These are phyloP conservation scores for Globia sparganii DNA, from an alignment of 2,888 invertebrate species.

Conservation along the genomic window DNA sequence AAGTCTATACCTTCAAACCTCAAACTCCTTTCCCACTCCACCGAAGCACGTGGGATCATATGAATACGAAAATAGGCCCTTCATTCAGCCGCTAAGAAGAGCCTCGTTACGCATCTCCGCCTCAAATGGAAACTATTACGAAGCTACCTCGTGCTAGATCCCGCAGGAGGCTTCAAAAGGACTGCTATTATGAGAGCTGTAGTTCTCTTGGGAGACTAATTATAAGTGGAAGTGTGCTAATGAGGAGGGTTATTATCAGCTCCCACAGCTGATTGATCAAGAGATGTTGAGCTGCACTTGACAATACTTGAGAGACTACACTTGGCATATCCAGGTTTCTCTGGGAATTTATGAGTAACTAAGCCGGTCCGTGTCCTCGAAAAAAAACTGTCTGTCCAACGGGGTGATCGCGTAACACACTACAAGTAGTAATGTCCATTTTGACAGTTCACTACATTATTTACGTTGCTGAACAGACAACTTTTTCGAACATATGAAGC, in stretches of 20 bases:
- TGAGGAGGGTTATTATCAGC: conserved; percentile 15
- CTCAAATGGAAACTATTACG: conserved; percentile 83
- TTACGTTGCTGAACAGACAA: too few species aligned
- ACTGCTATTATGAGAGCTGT: conserved; percentile 38
- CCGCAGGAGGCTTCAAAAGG: conserved; percentile 56
- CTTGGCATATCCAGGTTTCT: not conserved
- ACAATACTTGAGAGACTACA: not conserved
- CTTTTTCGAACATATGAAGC: too few species aligned
- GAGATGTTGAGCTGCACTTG: not conserved
- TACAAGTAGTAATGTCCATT: too few species aligned
- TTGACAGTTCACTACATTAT: too few species aligned
- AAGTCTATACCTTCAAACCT: conserved; percentile 49
- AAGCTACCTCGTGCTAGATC: conserved; percentile 47
- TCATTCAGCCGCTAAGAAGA: conserved; percentile 82
- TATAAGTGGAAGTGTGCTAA: conserved; percentile 23
- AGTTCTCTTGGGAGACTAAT: conserved; percentile 41
- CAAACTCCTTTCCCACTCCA: conserved; percentile 40
- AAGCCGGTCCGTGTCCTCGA: not conserved
- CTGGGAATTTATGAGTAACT: not conserved
- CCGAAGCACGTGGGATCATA: conserved; percentile 75
- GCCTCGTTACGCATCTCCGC: conserved; percentile 81
- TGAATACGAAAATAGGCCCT: conserved; percentile 85
- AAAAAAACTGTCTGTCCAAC: not conserved
- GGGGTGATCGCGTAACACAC: too few species aligned
- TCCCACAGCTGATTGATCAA: not conserved